These are phyloP conservation scores for Orchesella cincta DNA, from an alignment of 1,140 invertebrate genomes.

Conservation along the genomic window DNA sequence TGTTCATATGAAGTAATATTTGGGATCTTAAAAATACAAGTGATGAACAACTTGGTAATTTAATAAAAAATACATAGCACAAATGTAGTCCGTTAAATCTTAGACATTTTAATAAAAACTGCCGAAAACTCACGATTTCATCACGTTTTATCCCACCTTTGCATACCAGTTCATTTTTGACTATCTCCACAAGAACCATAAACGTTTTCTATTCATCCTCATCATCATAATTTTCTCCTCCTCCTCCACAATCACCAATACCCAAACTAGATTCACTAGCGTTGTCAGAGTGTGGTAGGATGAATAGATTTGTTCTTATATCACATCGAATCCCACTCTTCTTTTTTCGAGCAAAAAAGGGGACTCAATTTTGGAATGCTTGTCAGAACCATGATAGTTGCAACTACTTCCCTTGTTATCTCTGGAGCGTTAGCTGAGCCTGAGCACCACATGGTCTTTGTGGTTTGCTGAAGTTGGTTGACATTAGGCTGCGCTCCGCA, in stretches of 20 bases:
- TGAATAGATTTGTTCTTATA: conserved; percentile 9
- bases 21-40: too few relatives aligned
- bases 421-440: conserved; percentile 33
- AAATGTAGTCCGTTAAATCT: too few relatives aligned
- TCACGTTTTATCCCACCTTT: too few relatives aligned
- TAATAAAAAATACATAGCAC: too few relatives aligned
- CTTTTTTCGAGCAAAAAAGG: neutral
- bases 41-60: too few relatives aligned
- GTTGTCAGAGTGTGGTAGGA: neutral
- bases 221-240: conserved; percentile 9
- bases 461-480: conserved; percentile 3
- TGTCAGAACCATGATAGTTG: too few relatives aligned
- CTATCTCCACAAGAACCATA: too few relatives aligned
- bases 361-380: neutral
- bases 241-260: neutral
- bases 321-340: neutral
- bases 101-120: too few relatives aligned
- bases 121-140: too few relatives aligned
- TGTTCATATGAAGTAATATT: too few relatives aligned
- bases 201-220: neutral
- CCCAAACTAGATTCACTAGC: neutral
- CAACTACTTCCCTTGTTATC: neutral
- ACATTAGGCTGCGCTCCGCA: neutral
- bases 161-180: too few relatives aligned
- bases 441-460: conserved; percentile 18